Base-by-base conservation (phyloP, 2,113 vertebrate species). In the Actinemys pallida region DNA sequence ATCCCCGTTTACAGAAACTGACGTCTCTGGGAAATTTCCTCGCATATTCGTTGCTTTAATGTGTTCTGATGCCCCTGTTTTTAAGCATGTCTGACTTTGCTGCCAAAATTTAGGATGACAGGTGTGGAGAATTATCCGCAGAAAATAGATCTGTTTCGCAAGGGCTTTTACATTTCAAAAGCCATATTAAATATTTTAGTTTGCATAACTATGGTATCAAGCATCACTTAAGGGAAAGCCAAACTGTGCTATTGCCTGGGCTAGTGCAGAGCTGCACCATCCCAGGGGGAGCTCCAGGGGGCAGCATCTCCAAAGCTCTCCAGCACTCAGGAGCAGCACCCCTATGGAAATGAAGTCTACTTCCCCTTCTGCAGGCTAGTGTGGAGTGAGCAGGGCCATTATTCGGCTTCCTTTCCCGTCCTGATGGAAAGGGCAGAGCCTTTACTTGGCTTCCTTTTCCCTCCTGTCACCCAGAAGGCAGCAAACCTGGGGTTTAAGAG, bases 11-110 rank as follows among this genome's bases (percentile, higher is more conserved):
- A 94, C 56, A 90, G 80, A 50, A 17, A 10, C 13, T 90, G 76
- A 8, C 72, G 0, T 86, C 89, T 75, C 90, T 90, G 89, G 50
- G 25, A 13, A 45, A 89, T 90, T 93, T 90, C 56, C 78, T 83
- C 92, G 89, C 83, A 81, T 39, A 86, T 95, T 94, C 49, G 31
- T 79, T 88, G 42, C 53, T 93, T 95, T 92, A 96, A 89, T 94
- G 17, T 49, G 13, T 91, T 92, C 87, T 85, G 79, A 57, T 81
- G 78, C 45, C 25, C 53, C 93, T 94, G 84, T 62, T 86, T 90
- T 84, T 89, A 45, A 93, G 82, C 86, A 65, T 79, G 6, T 90
- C 84, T 91, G 78, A 76, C 79, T 96, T 91, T 81, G 25, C 69
- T 89, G 9, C 81, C 75, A 89, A 56, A 57, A 85, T 10, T 80